phyloP scores from a whole-genome alignment of 2,113 vertebrate genomes.

The Syngnathus typhle region DNA sequence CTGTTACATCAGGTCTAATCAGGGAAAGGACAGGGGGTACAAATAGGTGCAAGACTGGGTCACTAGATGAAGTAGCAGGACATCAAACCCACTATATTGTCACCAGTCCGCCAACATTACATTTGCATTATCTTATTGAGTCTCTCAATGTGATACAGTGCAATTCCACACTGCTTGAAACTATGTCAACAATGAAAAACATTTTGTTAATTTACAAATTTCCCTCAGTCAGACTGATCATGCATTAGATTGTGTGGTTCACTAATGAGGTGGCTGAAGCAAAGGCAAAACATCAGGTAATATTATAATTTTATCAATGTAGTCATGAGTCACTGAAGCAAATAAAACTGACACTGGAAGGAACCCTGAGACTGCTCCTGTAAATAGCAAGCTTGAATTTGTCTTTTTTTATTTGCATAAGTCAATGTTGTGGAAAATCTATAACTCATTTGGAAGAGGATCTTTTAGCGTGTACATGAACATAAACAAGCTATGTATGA shows the following conservation, averaged over 20 bases:
- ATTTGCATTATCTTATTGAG: not conserved
- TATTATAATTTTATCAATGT: slow-evolving; percentile 16
- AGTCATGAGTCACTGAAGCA: slow-evolving; percentile 28
- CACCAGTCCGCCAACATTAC: not conserved
- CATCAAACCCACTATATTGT: slow-evolving; percentile 1
- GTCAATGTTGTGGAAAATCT: slow-evolving; percentile 65
- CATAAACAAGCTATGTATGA: slow-evolving; percentile 21
- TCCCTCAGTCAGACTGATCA: not conserved
- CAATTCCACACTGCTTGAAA: not conserved
- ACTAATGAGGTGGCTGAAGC: not conserved
- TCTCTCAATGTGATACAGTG: not conserved
- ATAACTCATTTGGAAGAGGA: slow-evolving; percentile 58
- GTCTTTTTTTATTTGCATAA: slow-evolving; percentile 66
- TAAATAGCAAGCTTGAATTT: slow-evolving; percentile 53
- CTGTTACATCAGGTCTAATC: slow-evolving; percentile 58
- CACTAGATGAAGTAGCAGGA: slow-evolving; percentile 23
- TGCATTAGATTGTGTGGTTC: not conserved
- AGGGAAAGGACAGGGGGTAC: slow-evolving; percentile 4
- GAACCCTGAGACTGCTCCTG: slow-evolving; percentile 29
- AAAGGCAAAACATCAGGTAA: slow-evolving; percentile 1
- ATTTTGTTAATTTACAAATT: not conserved
- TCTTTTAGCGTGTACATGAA: slow-evolving; percentile 25
- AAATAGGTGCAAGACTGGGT: slow-evolving; percentile 11
- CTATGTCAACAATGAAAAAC: not conserved
- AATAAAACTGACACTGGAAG: slow-evolving; percentile 40